phyloP scores from a whole-genome alignment of 2,113 vertebrate genomes.

The Crotalus horridus region DNA sequence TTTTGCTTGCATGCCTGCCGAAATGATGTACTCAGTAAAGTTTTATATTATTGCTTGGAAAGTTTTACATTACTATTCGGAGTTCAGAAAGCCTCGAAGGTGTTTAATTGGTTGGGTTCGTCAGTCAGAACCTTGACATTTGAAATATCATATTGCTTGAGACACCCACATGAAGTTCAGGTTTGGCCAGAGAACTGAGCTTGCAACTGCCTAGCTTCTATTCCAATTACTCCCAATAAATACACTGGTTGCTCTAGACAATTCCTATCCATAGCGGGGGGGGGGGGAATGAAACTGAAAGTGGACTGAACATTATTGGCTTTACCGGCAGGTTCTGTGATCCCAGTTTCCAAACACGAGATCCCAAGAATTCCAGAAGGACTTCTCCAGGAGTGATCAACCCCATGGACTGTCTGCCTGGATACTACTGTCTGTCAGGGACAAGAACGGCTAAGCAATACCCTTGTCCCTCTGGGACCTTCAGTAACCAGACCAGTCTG shows the following conservation, averaged over 20 bases:
- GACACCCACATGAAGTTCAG: not conserved
- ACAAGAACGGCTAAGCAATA: conserved; percentile 58
- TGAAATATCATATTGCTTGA: not conserved
- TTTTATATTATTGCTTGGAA: too few species aligned
- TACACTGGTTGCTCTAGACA: not conserved
- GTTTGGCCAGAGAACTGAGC: not conserved
- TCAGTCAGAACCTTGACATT: too few species aligned
- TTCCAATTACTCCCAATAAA: not conserved
- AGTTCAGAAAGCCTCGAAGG: too few species aligned
- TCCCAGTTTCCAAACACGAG: not conserved
- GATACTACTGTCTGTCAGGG: conserved; percentile 81
- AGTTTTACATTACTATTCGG: too few species aligned
- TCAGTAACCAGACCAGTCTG: conserved; percentile 68
- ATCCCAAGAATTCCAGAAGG: not conserved
- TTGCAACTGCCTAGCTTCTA: not conserved
- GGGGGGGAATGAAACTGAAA: not conserved
- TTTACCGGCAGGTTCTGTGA: conserved; percentile 66
- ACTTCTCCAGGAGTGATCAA: not conserved
- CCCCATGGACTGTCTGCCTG: conserved; percentile 73
- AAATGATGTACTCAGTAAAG: too few species aligned
- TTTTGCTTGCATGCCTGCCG: too few species aligned
- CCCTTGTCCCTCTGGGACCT: conserved; percentile 67
- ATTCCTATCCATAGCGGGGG: not conserved
- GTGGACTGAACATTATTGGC: not conserved
- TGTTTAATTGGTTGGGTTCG: too few species aligned